phyloP scores from a whole-genome alignment of 2,888 invertebrate genomes.

The Podotricha telesiphe region DNA sequence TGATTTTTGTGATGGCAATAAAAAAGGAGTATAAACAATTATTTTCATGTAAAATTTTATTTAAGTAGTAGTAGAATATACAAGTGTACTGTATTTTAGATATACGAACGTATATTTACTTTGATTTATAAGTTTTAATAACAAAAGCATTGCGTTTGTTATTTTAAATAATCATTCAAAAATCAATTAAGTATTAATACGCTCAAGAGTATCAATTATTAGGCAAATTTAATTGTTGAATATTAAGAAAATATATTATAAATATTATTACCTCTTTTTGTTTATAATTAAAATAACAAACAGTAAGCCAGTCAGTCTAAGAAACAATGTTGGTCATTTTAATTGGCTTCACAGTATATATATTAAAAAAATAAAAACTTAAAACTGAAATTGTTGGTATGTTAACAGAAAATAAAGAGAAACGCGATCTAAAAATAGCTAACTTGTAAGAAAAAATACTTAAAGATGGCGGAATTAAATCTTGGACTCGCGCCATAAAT shows the following conservation, averaged over 20 bases:
- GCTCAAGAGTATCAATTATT: no score
- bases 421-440: constrained; percentile 40
- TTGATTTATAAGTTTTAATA: no score
- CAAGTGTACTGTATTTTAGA: no score
- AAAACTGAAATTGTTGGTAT: constrained; percentile 31
- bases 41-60: no score
- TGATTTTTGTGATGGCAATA: not conserved
- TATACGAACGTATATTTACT: no score
- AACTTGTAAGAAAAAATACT: constrained; percentile 45
- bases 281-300: not conserved
- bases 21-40: not conserved
- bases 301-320: not conserved
- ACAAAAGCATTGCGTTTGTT: not conserved
- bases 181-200: no score
- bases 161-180: not conserved
- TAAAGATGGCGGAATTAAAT: constrained; percentile 67
- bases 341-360: constrained; percentile 34
- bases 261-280: not conserved
- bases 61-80: no score
- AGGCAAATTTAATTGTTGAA: not conserved
- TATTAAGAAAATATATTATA: not conserved
- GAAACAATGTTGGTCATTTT: constrained; percentile 20
- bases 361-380: constrained; percentile 30
- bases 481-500: constrained; percentile 65
- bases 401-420: constrained; percentile 32